These are phyloP conservation scores for Eupsittula cactorum DNA, from an alignment of 2,113 vertebrate species.

Conservation along the genomic window DNA sequence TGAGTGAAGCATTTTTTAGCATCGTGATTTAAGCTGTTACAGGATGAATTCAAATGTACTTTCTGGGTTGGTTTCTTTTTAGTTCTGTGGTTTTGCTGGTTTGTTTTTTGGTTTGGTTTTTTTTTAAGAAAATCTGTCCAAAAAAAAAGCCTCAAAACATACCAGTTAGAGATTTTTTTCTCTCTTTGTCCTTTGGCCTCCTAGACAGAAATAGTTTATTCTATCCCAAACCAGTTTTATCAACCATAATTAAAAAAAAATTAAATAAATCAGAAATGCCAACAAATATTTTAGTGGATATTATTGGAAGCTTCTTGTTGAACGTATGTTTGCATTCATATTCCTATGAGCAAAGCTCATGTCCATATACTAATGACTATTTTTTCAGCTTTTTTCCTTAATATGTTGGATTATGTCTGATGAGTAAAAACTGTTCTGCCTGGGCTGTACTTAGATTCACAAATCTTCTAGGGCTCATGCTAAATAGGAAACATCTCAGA, in stretches of 20 bases:
- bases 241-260: not conserved
- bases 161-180: not conserved
- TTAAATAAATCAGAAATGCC: not conserved
- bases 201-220: not conserved
- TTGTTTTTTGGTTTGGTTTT: not conserved
- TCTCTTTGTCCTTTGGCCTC: not conserved
- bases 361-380: not conserved
- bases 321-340: not conserved
- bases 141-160: not conserved
- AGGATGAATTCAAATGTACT: not conserved
- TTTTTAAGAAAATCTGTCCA: not conserved
- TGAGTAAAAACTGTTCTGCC: not conserved
- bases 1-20: not conserved
- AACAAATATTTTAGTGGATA: not conserved
- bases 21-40: accelerated
- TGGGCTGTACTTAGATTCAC: not conserved
- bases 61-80: not conserved
- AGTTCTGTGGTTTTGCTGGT: not conserved
- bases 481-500: not conserved
- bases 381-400: not conserved
- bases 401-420: not conserved
- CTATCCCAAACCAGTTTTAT: not conserved
- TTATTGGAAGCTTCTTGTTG: not conserved
- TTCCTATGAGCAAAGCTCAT: not conserved
- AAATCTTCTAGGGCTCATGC: not conserved